Evolutionary conservation across 2,113 vertebrate species (phyloP).

Genomic region (Melanocharis versteri): DNA sequence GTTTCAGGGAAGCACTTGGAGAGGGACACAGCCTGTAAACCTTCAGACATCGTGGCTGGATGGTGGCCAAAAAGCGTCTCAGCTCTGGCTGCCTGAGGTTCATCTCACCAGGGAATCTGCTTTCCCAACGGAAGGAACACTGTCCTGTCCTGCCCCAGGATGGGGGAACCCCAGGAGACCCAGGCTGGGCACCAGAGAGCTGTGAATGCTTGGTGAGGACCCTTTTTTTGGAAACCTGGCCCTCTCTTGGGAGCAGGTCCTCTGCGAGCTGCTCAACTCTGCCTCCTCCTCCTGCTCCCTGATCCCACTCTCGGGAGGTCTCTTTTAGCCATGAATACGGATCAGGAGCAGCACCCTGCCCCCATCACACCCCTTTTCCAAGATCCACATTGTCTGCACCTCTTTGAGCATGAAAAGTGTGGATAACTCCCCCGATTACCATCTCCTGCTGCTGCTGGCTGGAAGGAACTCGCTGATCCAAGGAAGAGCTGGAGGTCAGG

Average conservation of each 20-base stretch:
- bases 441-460: background rate
- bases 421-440: background rate
- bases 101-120: background rate
- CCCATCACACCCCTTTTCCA: background rate
- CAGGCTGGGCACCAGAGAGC: background rate
- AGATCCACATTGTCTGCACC: background rate
- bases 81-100: background rate
- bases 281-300: background rate
- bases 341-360: background rate
- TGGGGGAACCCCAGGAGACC: background rate
- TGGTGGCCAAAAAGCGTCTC: background rate
- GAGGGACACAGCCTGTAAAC: background rate
- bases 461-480: background rate
- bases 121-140: background rate
- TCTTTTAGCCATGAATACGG: fast-evolving
- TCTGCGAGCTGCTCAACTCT: fast-evolving
- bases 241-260: background rate
- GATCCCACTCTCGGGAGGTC: background rate
- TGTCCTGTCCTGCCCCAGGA: background rate
- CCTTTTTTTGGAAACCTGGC: background rate
- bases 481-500: background rate
- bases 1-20: background rate
- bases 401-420: background rate
- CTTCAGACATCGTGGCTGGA: background rate
- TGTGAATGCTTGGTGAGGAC: background rate